Conservation (phyloP, 2,797 vertebrate species). For the Sebastiscus albofasciatus region DNA sequence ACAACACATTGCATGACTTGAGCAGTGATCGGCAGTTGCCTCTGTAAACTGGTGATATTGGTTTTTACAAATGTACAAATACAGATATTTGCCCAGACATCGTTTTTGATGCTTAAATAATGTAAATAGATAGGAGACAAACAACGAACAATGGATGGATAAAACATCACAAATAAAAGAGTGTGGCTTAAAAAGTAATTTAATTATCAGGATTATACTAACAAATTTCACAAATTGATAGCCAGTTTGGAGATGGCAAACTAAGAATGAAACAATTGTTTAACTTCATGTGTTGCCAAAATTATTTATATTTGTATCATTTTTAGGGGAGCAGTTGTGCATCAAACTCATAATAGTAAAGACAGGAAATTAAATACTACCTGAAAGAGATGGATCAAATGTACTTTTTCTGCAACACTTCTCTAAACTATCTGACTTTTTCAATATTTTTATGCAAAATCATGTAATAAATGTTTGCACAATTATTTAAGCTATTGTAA, state of each 20-base stretch:
- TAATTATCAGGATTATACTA: neutral
- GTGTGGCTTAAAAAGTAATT: neutral
- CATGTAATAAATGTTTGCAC: neutral
- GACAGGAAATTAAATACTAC: no score
- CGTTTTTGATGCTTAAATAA: neutral
- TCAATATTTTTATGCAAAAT: no score
- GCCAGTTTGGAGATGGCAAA: neutral
- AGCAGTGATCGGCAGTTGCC: neutral
- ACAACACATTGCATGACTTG: neutral
- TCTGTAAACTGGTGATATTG: neutral
- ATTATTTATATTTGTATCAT: no score
- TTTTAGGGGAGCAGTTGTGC: no score
- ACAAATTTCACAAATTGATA: neutral
- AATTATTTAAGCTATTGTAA: neutral
- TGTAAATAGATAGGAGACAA: neutral
- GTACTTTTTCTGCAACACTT: no score
- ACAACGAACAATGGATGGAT: neutral
- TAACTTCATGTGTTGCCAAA: no score
- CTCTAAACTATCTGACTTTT: no score
- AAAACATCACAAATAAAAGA: neutral
- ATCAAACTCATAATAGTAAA: no score
- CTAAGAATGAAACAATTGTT: neutral
- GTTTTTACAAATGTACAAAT: neutral
- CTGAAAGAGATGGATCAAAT: no score
- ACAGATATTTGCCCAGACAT: neutral